Base-by-base conservation (phyloP, 2,113 vertebrate species). In the Lagenorhynchus albirostris region DNA sequence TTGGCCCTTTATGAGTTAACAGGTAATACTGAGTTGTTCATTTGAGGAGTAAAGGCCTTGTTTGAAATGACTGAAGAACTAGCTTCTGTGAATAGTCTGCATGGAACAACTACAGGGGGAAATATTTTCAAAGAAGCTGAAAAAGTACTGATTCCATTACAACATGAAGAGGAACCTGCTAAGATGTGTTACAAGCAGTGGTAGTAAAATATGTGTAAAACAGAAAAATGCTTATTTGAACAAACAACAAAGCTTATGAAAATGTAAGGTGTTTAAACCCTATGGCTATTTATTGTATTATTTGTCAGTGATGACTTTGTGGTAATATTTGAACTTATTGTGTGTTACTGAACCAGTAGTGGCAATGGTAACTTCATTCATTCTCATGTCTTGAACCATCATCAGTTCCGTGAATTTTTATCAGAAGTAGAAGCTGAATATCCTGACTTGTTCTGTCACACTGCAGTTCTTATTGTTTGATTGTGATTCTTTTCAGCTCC, bases 111-210 rank as follows among this genome's bases (percentile, higher is more conserved):
- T 63, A 55, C 41, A 79, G 33, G 47, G 70, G 31, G 44, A 88
- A 89, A 85, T 94, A 95, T 82, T 95, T 97, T 94, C 84, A 77
- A 95, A 96, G 83, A 95, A 70, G 7, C 60, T 71, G 79, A 96
- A 81, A 96, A 97, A 79, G 33, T 58, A 55, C 60, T 89, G 41
- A 79, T 94, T 82, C 17, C 55, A 6, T 65, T 65, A 76, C 38
- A 95, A 91, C 65, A 91, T 96, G 94, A 95, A 97, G 65, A 91
- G 65, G 85, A 96, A 95, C 26, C 89, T 95, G 76, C 92, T 91
- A 95, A 95, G 82, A 97, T 91, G 58, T 96, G 85, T 84, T 95
- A 80, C 3, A 90, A 74, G 20, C 79, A 26, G 73, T 80, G 5
- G 33, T 60, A 84, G 14, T 60, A 84, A 84, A 88, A 74, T 92